Evolutionary conservation across 2,797 vertebrate species (phyloP), one percentile per base, ranked within the genome.

Genomic region (Pygocentrus nattereri): DNA sequence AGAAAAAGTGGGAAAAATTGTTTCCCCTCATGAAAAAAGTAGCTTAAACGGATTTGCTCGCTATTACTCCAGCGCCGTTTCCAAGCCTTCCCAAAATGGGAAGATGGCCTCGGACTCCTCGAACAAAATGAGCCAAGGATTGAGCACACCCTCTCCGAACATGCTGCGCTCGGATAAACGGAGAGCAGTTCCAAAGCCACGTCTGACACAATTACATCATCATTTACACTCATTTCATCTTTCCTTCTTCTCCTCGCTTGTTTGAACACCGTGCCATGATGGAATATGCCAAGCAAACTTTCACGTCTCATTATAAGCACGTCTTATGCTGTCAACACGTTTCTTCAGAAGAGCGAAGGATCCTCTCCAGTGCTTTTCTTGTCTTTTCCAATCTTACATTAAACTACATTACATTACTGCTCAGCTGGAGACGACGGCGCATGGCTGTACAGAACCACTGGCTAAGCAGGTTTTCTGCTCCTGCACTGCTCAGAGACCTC

Each of bases 31-130:
- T 84, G 77, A 76, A 85, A 82, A 76, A 87, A 86, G 82, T 23
- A 84, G 78, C 85, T 88, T 86, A 85, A 88, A 88, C 80, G 84
- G 86, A 91, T 90, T 79, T 88, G 78, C 78, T 88, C 25, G 6
- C 87, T 77, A 88, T 89, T 84, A 85, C 82, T 86, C 78, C 78
- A 25, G 2, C 30, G 61, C 78, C 85, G 47, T 87, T 86, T 87
- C 61, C 86, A 38, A 58, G 41, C 21, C 19, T 70, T n/a, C 58
- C 52, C n/a, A 0, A 50, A 80, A 71, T 61, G 68, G 76, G 58
- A 31, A 30, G 59, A 8, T 25, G 8, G 47, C 59, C 52, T 59
- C 58, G 30, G 21, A 68, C 18, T 76, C 18, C 58, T 19, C 25
- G 30, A 47, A 34, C n/a, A 52, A 75, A 49, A 25, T 64, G 59